Conservation (phyloP, 2,113 vertebrate genomes). For the Candoia aspera region DNA sequence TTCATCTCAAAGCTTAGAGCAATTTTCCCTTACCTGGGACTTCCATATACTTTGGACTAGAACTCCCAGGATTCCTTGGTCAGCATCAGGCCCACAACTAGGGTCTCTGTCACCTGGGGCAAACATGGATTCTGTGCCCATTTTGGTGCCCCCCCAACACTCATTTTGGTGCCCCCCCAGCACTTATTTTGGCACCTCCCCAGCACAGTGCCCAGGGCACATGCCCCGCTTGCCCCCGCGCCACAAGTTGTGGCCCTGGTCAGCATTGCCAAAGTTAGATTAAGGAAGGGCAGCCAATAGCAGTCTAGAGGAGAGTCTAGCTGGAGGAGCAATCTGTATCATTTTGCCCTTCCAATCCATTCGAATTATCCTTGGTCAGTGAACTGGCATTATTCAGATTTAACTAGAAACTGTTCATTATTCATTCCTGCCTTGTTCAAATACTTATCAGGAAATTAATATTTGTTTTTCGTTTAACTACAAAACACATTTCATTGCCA, state of each 20-base stretch:
- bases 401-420: conserved; percentile 11
- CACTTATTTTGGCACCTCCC: too few species aligned
- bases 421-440: conserved; percentile 15
- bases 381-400: conserved; percentile 20
- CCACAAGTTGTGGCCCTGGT: too few species aligned
- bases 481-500: background rate
- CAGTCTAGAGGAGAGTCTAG: background rate
- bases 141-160: too few species aligned
- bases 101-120: too few species aligned
- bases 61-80: background rate
- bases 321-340: background rate
- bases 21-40: background rate
- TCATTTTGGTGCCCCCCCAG: too few species aligned
- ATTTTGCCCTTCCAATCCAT: conserved; percentile 1
- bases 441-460: conserved; percentile 29
- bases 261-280: background rate
- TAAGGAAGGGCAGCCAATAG: background rate
- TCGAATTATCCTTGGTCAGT: conserved; percentile 9
- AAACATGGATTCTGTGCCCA: too few species aligned
- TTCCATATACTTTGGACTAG: background rate
- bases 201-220: too few species aligned
- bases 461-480: conserved; percentile 32
- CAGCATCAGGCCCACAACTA: too few species aligned
- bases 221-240: too few species aligned
- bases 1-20: background rate